phyloP scores from a whole-genome alignment of 2,888 invertebrate genomes.

The Acronicta alni region DNA sequence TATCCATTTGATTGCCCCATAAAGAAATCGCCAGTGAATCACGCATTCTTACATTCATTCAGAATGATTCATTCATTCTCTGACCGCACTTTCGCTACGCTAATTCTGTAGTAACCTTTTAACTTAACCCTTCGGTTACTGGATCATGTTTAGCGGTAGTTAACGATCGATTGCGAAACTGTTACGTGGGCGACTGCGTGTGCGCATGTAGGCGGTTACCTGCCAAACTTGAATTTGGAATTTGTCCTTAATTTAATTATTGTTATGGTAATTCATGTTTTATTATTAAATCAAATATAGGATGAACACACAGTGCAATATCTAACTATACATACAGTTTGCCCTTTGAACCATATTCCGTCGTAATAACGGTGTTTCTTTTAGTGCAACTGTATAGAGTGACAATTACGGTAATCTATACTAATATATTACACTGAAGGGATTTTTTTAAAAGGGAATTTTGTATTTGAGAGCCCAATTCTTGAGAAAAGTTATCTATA shows the following conservation, averaged over 20 bases:
- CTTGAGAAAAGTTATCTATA: too few relatives aligned
- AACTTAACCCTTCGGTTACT: conserved; percentile 43
- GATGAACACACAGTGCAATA: too few relatives aligned
- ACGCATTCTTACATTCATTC: conserved; percentile 44
- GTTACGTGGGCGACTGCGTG: conserved; percentile 53
- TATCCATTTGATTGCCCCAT: conserved; percentile 49
- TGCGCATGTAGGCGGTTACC: conserved; percentile 47
- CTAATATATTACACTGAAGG: too few relatives aligned
- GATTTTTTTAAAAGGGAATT: too few relatives aligned
- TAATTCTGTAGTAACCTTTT: conserved; percentile 47
- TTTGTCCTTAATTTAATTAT: conserved; percentile 43
- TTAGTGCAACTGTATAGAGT: too few relatives aligned
- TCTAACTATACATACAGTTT: too few relatives aligned
- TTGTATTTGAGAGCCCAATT: too few relatives aligned
- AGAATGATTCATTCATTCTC: conserved; percentile 44
- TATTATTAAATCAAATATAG: neutral
- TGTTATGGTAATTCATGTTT: conserved; percentile 11
- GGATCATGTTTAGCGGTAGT: conserved; percentile 50
- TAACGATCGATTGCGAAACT: conserved; percentile 49
- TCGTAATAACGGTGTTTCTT: too few relatives aligned
- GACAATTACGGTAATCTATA: too few relatives aligned
- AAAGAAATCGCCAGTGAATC: conserved; percentile 54
- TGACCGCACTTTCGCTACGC: conserved; percentile 52
- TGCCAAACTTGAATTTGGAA: conserved; percentile 27
- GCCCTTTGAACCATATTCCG: too few relatives aligned